Conservation (phyloP, 2,113 vertebrate species). For the Saimiri boliviensis region DNA sequence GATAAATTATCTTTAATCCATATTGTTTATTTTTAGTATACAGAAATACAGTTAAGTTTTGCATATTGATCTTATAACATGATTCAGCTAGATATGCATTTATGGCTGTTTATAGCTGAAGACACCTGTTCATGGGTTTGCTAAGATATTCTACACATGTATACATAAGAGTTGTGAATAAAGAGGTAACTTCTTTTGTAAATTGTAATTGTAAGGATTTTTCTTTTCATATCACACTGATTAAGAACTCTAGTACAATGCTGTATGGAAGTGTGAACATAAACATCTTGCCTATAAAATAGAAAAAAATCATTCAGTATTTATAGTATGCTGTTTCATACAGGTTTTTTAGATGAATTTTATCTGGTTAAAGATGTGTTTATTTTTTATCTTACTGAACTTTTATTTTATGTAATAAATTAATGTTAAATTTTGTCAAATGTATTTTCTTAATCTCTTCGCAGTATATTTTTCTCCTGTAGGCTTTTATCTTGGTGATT, state of each 20-base stretch:
- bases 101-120: background rate
- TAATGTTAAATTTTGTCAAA: background rate
- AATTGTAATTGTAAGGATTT: background rate
- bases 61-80: too few species aligned
- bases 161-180: background rate
- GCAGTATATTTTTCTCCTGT: background rate
- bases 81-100: background rate
- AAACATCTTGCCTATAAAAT: background rate
- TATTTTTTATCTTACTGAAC: background rate
- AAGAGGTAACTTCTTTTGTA: background rate
- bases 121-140: background rate
- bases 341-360: background rate
- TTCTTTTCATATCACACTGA: background rate
- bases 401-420: background rate
- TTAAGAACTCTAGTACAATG: background rate
- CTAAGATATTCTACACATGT: background rate
- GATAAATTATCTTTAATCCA: background rate
- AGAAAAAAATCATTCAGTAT: background rate
- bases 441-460: background rate
- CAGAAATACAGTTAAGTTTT: background rate
- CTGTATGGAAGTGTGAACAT: background rate
- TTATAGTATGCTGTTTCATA: background rate
- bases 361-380: background rate
- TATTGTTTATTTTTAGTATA: too few species aligned
- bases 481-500: background rate